phyloP scores from a whole-genome alignment of 1,140 invertebrate genomes.

The Popillia japonica region DNA sequence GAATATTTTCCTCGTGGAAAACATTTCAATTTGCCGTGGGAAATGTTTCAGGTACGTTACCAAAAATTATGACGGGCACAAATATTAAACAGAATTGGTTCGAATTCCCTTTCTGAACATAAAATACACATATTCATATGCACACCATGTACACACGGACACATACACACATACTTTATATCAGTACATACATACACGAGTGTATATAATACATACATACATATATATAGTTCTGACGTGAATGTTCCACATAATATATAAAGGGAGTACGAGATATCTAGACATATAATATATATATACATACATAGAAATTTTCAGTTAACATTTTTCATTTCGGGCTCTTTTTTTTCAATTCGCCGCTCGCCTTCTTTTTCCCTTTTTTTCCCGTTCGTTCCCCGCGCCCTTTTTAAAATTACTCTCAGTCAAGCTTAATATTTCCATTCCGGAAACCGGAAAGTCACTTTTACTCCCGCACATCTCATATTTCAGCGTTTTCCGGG shows the following conservation, averaged over 20 bases:
- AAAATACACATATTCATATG: slow-evolving; percentile 23
- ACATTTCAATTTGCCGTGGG: background rate
- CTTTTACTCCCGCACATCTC: slow-evolving; percentile 12
- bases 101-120: slow-evolving; percentile 21
- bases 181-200: background rate
- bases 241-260: background rate
- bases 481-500: slow-evolving; percentile 16
- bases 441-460: background rate
- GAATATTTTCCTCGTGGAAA: background rate
- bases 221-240: background rate
- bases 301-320: slow-evolving; percentile 14
- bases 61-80: background rate
- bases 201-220: background rate
- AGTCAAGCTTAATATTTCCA: slow-evolving; percentile 30
- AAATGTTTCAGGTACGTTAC: background rate
- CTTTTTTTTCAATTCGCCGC: slow-evolving; percentile 19
- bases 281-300: too few relatives aligned
- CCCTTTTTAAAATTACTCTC: slow-evolving; percentile 16
- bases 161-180: background rate
- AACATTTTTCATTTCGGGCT: slow-evolving; percentile 6
- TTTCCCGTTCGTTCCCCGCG: background rate
- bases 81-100: slow-evolving; percentile 25
- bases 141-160: background rate
- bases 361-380: too few relatives aligned
- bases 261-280: background rate